Conservation (phyloP, 2,113 vertebrate genomes). For the Chaetura pelagica region DNA sequence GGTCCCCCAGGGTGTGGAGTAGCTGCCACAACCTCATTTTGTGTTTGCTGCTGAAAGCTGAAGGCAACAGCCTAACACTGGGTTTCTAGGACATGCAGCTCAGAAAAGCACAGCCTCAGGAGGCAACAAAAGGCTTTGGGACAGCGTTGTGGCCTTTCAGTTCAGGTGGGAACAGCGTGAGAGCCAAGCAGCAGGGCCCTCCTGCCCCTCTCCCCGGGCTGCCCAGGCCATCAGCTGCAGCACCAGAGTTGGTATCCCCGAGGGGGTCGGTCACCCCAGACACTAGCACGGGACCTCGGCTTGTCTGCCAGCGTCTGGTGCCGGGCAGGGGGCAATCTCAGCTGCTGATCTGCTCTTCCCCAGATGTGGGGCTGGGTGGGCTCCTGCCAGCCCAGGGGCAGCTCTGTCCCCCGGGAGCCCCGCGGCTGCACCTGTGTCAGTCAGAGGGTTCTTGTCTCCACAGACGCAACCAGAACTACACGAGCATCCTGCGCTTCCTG, state of each 20-base stretch:
- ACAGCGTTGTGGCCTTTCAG: background rate
- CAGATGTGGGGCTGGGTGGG: background rate
- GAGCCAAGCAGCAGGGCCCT: background rate
- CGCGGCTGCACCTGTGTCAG: background rate
- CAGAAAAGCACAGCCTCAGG: background rate
- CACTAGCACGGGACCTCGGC: too few species aligned
- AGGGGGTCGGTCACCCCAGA: too few species aligned
- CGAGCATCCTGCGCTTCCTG: slow-evolving; percentile 91
- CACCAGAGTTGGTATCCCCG: background rate
- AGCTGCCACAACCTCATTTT: background rate
- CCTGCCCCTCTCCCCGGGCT: background rate
- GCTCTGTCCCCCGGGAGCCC: background rate
- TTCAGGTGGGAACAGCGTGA: background rate
- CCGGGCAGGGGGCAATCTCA: background rate
- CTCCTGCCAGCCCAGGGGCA: background rate
- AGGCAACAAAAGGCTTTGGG: background rate
- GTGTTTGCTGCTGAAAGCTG: slow-evolving; percentile 4
- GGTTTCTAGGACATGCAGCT: background rate
- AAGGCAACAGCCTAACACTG: background rate
- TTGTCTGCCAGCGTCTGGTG: background rate
- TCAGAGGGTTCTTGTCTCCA: slow-evolving; percentile 51
- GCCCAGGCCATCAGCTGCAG: background rate
- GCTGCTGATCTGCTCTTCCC: background rate
- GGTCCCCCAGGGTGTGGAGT: background rate
- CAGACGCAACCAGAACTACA: slow-evolving; percentile 97